Percentiles rank a stretch among this genome's conserved stretches.
Conservation (phyloP, 1,140 invertebrate species). For the Ceratina japonica region DNA sequence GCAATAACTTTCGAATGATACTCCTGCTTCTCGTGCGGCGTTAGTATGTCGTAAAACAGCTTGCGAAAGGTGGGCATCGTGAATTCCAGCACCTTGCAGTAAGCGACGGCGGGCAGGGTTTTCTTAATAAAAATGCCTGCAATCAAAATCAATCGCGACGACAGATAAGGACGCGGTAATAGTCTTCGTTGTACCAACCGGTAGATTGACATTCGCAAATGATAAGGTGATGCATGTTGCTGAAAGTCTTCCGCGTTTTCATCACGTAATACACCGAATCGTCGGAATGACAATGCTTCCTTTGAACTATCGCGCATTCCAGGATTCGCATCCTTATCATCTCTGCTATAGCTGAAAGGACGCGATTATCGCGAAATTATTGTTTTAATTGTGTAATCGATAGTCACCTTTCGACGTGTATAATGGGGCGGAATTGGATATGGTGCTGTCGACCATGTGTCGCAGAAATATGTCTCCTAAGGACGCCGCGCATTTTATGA, state of each 20-base stretch:
- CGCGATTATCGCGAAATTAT: neutral
- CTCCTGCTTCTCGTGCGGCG: slow-evolving; percentile 75
- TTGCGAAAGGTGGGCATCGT: slow-evolving; percentile 73
- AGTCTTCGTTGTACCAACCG: slow-evolving; percentile 45
- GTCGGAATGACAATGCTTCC: slow-evolving; percentile 53
- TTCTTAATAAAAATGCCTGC: neutral
- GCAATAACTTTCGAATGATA: slow-evolving; percentile 76
- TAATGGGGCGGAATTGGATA: slow-evolving; percentile 72
- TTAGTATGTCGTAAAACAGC: slow-evolving; percentile 78
- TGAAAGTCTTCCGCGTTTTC: slow-evolving; percentile 60
- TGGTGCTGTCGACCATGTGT: slow-evolving; percentile 76
- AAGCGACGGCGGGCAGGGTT: slow-evolving; percentile 76
- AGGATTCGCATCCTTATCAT: slow-evolving; percentile 80
- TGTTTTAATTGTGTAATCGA: neutral
- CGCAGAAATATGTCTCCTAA: slow-evolving; percentile 80
- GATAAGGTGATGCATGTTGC: slow-evolving; percentile 64
- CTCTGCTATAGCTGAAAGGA: slow-evolving; percentile 77
- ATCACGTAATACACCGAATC: slow-evolving; percentile 39
- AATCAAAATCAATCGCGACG: neutral
- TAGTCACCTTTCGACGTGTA: slow-evolving; percentile 75
- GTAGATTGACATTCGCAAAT: slow-evolving; percentile 51
- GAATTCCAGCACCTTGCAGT: slow-evolving; percentile 81
- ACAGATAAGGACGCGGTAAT: neutral
- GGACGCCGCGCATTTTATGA: slow-evolving; percentile 81
- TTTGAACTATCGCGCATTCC: slow-evolving; percentile 79